Percentiles rank a stretch among this genome's conserved stretches.
Evolutionary conservation across 2,797 vertebrate genomes (phyloP).

Genomic region (Botia almorhae): DNA sequence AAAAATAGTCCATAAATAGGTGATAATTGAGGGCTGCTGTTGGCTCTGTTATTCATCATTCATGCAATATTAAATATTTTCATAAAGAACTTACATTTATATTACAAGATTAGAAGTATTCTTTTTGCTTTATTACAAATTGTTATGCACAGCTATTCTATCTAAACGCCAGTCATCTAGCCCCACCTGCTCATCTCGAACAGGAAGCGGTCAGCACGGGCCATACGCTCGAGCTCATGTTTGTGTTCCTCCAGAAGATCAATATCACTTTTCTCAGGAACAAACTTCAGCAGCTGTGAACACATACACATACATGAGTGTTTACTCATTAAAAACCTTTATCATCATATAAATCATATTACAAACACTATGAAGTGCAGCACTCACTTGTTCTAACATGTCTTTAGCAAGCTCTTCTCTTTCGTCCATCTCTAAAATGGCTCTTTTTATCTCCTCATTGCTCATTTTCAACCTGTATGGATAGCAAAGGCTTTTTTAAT

Average conservation of each 20-base stretch:
- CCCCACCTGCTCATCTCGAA: constrained; percentile 96
- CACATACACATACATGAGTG: too few relatives aligned
- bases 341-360: too few relatives aligned
- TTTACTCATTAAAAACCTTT: too few relatives aligned
- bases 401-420: constrained; percentile 96
- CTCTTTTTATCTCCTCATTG: constrained; percentile 94
- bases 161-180: not conserved
- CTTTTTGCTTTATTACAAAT: too few relatives aligned
- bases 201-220: constrained; percentile 94
- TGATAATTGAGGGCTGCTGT: not conserved
- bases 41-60: not conserved
- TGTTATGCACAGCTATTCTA: not conserved
- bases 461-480: constrained; percentile 90
- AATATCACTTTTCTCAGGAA: constrained; percentile 93
- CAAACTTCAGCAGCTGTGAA: constrained; percentile 89
- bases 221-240: constrained; percentile 95
- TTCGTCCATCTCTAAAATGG: constrained; percentile 95
- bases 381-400: constrained; percentile 92
- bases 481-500: not conserved
- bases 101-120: too few relatives aligned
- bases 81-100: not conserved
- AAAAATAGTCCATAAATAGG: constrained; percentile 40
- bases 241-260: constrained; percentile 96
- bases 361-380: too few relatives aligned
- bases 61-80: not conserved